phyloP scores from a whole-genome alignment of 2,888 invertebrate species.

The Drosophila algonquin region DNA sequence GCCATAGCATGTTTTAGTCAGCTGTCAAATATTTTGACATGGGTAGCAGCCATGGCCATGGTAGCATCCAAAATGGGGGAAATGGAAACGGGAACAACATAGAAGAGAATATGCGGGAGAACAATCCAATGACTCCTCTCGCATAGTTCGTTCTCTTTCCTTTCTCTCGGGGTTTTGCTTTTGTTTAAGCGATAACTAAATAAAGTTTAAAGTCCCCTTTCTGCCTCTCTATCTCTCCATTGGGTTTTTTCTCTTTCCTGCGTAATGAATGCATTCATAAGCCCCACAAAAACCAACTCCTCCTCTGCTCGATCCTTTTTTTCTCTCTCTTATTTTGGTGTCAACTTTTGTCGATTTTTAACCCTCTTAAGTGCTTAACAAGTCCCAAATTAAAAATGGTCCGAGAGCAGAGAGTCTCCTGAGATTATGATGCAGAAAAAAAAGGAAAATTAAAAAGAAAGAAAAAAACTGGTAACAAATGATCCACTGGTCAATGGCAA shows the following conservation, averaged over 20 bases:
- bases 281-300: constrained; percentile 36
- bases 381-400: constrained; percentile 78
- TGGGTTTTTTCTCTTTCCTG: not conserved
- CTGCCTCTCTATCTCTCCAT: constrained; percentile 14
- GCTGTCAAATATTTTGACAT: constrained; percentile 85
- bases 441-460: constrained; percentile 48
- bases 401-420: constrained; percentile 54
- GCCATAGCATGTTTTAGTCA: constrained; percentile 84
- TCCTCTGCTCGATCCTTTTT: constrained; percentile 55
- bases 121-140: constrained; percentile 32
- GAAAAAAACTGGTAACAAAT: constrained; percentile 65
- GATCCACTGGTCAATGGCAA: constrained; percentile 71
- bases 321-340: constrained; percentile 36
- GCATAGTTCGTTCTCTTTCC: constrained; percentile 39
- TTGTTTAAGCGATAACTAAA: constrained; percentile 73
- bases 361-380: constrained; percentile 80
- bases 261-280: constrained; percentile 70
- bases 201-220: constrained; percentile 55
- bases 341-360: constrained; percentile 76
- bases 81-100: constrained; percentile 49
- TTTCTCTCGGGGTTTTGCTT: constrained; percentile 22
- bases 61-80: constrained; percentile 54
- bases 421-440: constrained; percentile 58
- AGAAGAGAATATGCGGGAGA: constrained; percentile 56
- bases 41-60: constrained; percentile 78